phyloP scores from a whole-genome alignment of 2,797 vertebrate genomes.

The Danionella dracula region DNA sequence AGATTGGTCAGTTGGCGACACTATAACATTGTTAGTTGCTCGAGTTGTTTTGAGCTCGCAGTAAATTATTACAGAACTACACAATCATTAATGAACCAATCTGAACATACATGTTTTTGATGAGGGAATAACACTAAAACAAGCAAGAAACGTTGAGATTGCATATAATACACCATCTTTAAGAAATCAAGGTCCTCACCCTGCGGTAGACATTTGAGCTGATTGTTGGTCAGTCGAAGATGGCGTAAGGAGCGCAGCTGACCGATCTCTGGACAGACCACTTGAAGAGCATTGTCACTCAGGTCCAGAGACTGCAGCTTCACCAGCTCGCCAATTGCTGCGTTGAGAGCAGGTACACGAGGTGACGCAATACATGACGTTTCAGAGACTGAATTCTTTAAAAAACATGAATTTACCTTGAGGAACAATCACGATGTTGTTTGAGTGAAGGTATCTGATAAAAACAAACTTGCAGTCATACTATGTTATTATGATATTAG shows the following conservation, averaged over 20 bases:
- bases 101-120: too few relatives aligned
- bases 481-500: too few relatives aligned
- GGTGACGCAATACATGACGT: not conserved
- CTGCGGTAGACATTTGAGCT: constrained; percentile 85
- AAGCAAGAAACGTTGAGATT: too few relatives aligned
- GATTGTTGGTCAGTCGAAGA: constrained; percentile 89
- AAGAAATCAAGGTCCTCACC: constrained; percentile 59
- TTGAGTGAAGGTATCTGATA: constrained; percentile 91
- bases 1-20: too few relatives aligned
- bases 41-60: too few relatives aligned
- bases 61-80: too few relatives aligned
- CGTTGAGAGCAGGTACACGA: not conserved
- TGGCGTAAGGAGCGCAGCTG: constrained; percentile 87
- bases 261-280: constrained; percentile 93
- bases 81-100: too few relatives aligned
- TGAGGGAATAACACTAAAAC: too few relatives aligned
- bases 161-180: too few relatives aligned
- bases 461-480: constrained; percentile 37
- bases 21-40: too few relatives aligned
- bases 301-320: constrained; percentile 92
- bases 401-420: constrained; percentile 75
- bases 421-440: constrained; percentile 92
- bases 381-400: not conserved
- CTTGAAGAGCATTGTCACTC: constrained; percentile 90
- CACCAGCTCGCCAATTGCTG: constrained; percentile 88